Evolutionary conservation across 92 coral and sea anemone species (phyloP), one percentile per base, ranked within the genome.

Genomic region (Palythoa grandis): DNA sequence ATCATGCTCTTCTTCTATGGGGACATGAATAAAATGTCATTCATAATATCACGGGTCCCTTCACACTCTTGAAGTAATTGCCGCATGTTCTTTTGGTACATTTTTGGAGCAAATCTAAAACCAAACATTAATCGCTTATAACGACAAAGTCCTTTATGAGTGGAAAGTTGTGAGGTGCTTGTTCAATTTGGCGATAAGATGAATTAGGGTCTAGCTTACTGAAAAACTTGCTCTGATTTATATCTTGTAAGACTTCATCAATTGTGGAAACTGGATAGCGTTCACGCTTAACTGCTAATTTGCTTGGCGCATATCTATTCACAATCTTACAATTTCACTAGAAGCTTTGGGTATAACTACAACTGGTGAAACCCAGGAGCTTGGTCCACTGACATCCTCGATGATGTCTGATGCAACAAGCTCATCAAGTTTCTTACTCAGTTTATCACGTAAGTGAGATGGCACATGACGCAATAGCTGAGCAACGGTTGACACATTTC

Each of bases 261-360:
- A 29, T 1, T 82, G 88, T 87, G 11, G 89, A 86, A 54, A 83
- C 61, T 39, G 88, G 85, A 68, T 78, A 74, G 24, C 80, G 85
- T 57, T 89, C 89, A 9, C 92, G 66, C 19, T 72, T 54, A 6
- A 89, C 86, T 25, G 90, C n/a, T 90, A 35, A 82, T 88, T 88
- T 13, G 88, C 92, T 52, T 75, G 92, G 1, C 88, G 86, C 94
- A 91, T 91, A 72, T 91, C 92, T 11, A 88, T 76, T 23, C 94
- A 88, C 3, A 91, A 11, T 22, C 88, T 40, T 17, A 91, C 71
- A 65, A 88, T 84, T 13, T 86, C 92, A 54, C 60, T 54, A 4
- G 86, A 15, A n/a, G 89, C 66, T 78, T 90, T 87, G 20, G 88
- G 90, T 2, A 76, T 29, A 29, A 1, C 35, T 29, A 29, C 35